A percentile compares a stretch with the other conserved stretches of the same genome.
These are phyloP conservation scores for Oikopleura albicans DNA, from an alignment of 23 tunicate species.

Conservation along the genomic window DNA sequence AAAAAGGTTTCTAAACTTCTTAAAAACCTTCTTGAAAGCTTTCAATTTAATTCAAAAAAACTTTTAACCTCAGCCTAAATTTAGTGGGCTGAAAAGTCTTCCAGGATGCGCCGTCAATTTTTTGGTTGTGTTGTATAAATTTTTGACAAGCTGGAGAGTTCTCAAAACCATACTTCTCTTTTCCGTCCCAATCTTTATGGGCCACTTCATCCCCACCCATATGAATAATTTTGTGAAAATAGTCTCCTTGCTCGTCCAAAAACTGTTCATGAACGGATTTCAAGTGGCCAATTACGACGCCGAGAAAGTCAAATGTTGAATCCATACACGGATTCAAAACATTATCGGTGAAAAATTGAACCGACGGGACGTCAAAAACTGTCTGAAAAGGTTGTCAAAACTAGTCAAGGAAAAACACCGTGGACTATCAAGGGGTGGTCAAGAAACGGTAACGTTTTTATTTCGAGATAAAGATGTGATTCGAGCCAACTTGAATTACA, in stretches of 20 bases:
- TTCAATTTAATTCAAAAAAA: no score
- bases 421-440: no score
- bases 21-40: not conserved
- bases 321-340: constrained; percentile 59
- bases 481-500: no score
- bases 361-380: not conserved
- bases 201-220: constrained; percentile 88
- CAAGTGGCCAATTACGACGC: not conserved
- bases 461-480: no score
- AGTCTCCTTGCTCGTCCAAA: no score
- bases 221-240: constrained; percentile 24
- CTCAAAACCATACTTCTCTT: constrained; percentile 25
- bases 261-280: not conserved
- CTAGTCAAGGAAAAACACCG: no score
- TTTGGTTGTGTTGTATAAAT: constrained; percentile 6
- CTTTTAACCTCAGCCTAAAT: no score
- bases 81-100: not conserved
- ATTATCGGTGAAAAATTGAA: constrained; percentile 60
- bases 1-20: not conserved
- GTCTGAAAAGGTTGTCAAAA: no score
- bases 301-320: constrained; percentile 21
- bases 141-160: constrained; percentile 31
- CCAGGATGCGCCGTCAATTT: not conserved
- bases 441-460: no score
- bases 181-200: not conserved